phyloP scores from a whole-genome alignment of 1,140 invertebrate species.

The Globodera rostochiensis region DNA sequence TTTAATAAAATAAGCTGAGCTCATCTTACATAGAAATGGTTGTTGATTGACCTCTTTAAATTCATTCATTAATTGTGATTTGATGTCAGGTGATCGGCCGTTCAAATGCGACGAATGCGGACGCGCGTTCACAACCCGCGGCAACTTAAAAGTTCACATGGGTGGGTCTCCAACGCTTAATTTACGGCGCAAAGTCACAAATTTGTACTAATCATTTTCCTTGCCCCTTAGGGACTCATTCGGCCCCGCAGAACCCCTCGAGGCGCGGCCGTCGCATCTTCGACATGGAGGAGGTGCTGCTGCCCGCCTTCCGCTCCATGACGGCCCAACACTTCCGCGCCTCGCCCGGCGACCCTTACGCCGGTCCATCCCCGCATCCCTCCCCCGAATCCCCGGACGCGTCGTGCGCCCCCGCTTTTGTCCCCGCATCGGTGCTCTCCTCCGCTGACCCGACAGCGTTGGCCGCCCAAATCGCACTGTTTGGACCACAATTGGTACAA shows the following conservation, averaged over 20 bases:
- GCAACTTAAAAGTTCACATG: slow-evolving; percentile 86
- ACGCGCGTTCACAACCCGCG: slow-evolving; percentile 93
- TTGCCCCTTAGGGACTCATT: slow-evolving; percentile 40
- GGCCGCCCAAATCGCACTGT: neutral
- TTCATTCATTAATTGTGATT: too few relatives aligned
- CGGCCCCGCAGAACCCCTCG: slow-evolving; percentile 53
- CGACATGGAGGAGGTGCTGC: slow-evolving; percentile 43
- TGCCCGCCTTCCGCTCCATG: slow-evolving; percentile 7
- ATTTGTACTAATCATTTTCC: neutral
- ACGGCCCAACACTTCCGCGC: neutral
- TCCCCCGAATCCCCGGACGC: neutral
- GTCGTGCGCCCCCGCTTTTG: neutral
- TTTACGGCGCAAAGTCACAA: neutral
- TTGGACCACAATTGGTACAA: neutral
- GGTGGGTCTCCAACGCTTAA: slow-evolving; percentile 31
- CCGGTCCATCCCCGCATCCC: neutral
- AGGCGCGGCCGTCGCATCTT: slow-evolving; percentile 60
- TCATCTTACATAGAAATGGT: too few relatives aligned
- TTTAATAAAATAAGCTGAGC: too few relatives aligned
- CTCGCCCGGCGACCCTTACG: neutral
- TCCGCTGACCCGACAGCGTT: neutral
- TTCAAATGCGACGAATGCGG: slow-evolving; percentile 92
- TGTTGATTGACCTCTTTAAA: too few relatives aligned
- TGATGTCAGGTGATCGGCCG: slow-evolving; percentile 78
- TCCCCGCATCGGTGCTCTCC: neutral